Percentiles rank a stretch among this genome's conserved stretches.
Evolutionary conservation across 1,140 invertebrate species (phyloP).

Genomic region (Leguminivora glycinivorella): DNA sequence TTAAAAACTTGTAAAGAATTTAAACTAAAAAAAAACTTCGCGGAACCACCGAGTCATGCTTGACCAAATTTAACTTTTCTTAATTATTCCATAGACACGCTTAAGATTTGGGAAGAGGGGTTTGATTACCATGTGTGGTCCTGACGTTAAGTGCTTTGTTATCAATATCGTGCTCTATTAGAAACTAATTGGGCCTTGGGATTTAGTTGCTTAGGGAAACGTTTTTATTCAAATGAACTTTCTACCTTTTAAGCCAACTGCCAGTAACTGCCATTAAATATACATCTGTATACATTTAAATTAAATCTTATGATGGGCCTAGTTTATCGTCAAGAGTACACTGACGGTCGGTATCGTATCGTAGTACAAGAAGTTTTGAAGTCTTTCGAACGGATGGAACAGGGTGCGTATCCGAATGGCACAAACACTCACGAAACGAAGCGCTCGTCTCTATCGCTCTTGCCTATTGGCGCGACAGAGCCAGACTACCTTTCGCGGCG

Average conservation of each 20-base stretch:
- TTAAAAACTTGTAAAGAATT: neutral
- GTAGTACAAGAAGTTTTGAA: too few species aligned
- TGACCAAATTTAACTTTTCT: constrained; percentile 8
- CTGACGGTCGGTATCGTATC: too few species aligned
- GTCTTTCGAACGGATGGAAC: too few species aligned
- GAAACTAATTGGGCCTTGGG: neutral
- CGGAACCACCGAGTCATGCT: neutral
- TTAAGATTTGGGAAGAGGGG: neutral
- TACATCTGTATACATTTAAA: too few species aligned
- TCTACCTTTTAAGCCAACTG: neutral
- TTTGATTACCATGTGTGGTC: constrained; percentile 19
- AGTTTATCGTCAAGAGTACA: too few species aligned
- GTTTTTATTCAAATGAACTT: neutral
- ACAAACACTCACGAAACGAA: too few species aligned
- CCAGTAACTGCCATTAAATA: neutral
- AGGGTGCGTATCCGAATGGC: too few species aligned
- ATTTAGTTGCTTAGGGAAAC: neutral
- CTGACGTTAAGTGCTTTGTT: constrained; percentile 5
- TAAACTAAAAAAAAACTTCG: neutral
- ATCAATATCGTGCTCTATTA: neutral
- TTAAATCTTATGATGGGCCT: too few species aligned
- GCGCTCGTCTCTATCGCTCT: too few species aligned
- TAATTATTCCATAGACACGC: constrained; percentile 23
- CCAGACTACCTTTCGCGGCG: too few species aligned
- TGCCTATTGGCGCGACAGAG: too few species aligned